Percentiles rank a stretch among this genome's conserved stretches.
phyloP scores from a whole-genome alignment of 2,888 invertebrate species.

The Lacanobia wlatinum region DNA sequence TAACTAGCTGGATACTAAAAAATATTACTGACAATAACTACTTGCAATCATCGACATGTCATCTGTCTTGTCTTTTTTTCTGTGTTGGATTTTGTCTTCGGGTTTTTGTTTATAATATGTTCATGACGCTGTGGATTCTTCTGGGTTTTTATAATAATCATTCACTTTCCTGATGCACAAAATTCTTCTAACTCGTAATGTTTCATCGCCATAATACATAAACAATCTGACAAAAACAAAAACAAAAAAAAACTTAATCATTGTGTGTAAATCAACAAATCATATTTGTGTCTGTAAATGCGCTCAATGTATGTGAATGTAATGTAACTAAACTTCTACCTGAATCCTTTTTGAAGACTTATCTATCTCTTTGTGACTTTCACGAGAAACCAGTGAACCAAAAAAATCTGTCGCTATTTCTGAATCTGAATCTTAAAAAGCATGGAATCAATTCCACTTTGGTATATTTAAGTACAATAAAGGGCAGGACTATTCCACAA shows the following conservation, averaged over 20 bases:
- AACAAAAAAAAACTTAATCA: constrained; percentile 5
- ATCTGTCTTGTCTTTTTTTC: constrained; percentile 72
- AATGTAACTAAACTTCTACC: constrained; percentile 21
- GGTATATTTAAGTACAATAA: too few species aligned
- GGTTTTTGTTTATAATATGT: constrained; percentile 34
- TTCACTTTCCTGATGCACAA: constrained; percentile 37
- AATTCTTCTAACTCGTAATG: constrained; percentile 27
- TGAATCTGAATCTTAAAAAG: not conserved
- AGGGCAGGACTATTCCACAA: not conserved
- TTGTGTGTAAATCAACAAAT: constrained; percentile 29
- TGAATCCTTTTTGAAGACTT: constrained; percentile 14
- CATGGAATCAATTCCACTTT: constrained; percentile 9
- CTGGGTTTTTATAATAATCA: constrained; percentile 14
- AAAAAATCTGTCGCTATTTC: not conserved
- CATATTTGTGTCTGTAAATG: constrained; percentile 31
- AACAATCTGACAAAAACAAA: not conserved
- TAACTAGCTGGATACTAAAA: constrained; percentile 65
- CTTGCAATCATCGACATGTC: constrained; percentile 86
- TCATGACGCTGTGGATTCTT: constrained; percentile 31
- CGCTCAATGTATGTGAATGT: constrained; percentile 42
- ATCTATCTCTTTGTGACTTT: constrained; percentile 14
- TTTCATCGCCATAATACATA: constrained; percentile 36
- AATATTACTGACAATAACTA: constrained; percentile 75
- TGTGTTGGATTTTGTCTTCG: constrained; percentile 67
- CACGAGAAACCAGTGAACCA: constrained; percentile 1